These are phyloP conservation scores for Varecia variegata DNA, from an alignment of 2,797 vertebrate species.

Conservation along the genomic window DNA sequence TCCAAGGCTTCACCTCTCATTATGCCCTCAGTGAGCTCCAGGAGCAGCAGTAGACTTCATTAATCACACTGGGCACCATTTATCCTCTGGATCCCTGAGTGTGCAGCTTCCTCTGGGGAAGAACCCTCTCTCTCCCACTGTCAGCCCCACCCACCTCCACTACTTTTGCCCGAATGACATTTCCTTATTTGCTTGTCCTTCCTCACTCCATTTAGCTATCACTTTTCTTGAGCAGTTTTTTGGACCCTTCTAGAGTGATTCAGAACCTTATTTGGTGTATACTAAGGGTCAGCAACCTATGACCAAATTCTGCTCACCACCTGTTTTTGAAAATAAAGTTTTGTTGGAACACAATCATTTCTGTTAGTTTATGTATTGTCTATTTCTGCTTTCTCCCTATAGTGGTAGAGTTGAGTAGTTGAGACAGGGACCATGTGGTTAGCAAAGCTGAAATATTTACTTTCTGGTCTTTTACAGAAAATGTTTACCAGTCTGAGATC, in stretches of 20 bases:
- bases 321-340: background rate
- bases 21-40: fast-evolving
- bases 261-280: background rate
- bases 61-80: no score
- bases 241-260: background rate
- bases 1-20: no score
- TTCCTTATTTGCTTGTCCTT: background rate
- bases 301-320: background rate
- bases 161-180: no score
- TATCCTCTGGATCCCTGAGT: fast-evolving
- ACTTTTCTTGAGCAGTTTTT: background rate
- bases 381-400: background rate
- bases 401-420: background rate
- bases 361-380: background rate
- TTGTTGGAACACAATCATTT: background rate
- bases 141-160: background rate
- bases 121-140: background rate
- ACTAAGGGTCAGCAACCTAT: background rate
- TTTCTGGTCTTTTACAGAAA: background rate
- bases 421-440: background rate
- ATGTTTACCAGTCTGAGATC: background rate
- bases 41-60: fast-evolving
- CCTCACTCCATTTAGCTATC: background rate
- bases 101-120: background rate
- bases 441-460: background rate